phyloP scores from a whole-genome alignment of 2,888 invertebrate species.

The Trissonchulus latispiculum region DNA sequence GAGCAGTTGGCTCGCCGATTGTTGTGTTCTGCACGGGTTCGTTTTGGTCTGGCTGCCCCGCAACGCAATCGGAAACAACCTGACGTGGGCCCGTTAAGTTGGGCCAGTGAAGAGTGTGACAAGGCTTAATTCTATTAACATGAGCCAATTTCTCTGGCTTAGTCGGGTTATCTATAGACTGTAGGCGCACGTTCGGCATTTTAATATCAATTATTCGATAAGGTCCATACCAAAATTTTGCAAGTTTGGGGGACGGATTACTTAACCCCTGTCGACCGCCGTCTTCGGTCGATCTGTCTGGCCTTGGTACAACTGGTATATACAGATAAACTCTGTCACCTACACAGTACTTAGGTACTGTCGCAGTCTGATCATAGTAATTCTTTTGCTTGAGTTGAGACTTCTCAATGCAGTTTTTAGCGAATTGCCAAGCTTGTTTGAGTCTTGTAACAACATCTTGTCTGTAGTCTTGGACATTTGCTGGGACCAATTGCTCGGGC shows the following conservation, averaged over 20 bases:
- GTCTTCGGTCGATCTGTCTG: neutral
- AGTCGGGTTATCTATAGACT: neutral
- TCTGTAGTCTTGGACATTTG: no score
- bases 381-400: neutral
- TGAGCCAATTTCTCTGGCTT: neutral
- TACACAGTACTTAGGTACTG: neutral
- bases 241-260: no score
- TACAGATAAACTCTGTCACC: neutral
- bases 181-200: neutral
- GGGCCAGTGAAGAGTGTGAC: neutral
- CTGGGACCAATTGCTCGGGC: no score
- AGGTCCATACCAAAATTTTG: neutral
- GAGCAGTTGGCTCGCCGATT: no score
- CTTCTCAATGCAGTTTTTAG: neutral
- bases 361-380: constrained; percentile 1
- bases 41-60: no score
- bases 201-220: neutral
- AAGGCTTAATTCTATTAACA: neutral
- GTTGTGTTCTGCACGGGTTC: no score
- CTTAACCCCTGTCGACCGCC: neutral
- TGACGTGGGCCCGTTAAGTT: no score
- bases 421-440: neutral
- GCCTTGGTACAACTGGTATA: neutral
- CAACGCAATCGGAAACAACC: no score
- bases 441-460: neutral